phyloP scores from a whole-genome alignment of 2,888 invertebrate species.

The Drosophila anomalata region DNA sequence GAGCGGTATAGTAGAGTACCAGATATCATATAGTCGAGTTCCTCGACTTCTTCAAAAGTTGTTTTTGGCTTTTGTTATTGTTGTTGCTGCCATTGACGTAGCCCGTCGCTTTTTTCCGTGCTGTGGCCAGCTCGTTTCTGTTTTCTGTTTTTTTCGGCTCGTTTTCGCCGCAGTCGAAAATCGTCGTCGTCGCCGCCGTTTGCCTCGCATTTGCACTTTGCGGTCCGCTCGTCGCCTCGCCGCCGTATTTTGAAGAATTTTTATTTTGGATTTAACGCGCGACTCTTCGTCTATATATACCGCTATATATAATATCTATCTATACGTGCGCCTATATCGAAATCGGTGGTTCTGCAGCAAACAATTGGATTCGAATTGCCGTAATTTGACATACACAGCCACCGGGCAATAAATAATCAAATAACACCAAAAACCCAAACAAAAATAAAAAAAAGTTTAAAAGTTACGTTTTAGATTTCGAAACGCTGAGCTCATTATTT shows the following conservation, averaged over 20 bases:
- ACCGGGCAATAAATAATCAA: constrained; percentile 23
- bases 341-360: constrained; percentile 42
- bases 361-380: constrained; percentile 38
- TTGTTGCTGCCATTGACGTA: constrained; percentile 40
- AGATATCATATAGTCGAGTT: too few relatives aligned
- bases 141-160: constrained; percentile 67
- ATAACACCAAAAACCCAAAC: constrained; percentile 1
- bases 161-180: constrained; percentile 78
- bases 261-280: constrained; percentile 47
- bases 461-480: constrained; percentile 56
- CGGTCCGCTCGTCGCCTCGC: constrained; percentile 42
- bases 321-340: constrained; percentile 28
- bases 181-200: constrained; percentile 68
- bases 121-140: constrained; percentile 44
- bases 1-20: too few relatives aligned
- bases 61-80: neutral
- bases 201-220: constrained; percentile 65
- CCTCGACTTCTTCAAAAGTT: neutral
- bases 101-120: constrained; percentile 38
- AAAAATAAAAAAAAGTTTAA: constrained; percentile 10
- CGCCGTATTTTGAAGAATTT: constrained; percentile 43
- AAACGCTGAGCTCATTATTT: constrained; percentile 77
- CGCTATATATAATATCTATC: constrained; percentile 31
- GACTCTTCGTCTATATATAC: constrained; percentile 35
- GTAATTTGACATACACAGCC: constrained; percentile 8